Base-by-base conservation (phyloP, 2,113 vertebrate species). In the Petaurus breviceps region DNA sequence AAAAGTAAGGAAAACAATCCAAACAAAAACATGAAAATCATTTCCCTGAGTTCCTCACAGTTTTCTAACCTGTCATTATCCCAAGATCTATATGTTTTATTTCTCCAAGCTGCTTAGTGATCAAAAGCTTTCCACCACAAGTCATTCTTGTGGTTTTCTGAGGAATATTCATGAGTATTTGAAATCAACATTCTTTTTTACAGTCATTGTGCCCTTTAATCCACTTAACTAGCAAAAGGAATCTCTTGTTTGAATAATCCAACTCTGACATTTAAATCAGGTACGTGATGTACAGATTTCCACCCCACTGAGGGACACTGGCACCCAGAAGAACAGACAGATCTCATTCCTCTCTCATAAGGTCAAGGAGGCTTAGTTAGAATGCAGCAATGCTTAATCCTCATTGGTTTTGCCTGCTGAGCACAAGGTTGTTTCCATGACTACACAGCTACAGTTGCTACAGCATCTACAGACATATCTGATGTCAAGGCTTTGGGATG, bases 351-450 rank as follows among this genome's bases (percentile, higher is more conserved):
- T 98, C 95, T 97, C 97, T 98, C 97, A 96, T 98, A 98, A 98
- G 98, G 98, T 99, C 98, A 98, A 95, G 49, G 57, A 97, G 98
- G 98, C 97, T 99, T 98, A 99, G 97, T 97, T 97, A 98, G 98
- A 98, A 96, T 98, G 97, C 95, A 98, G 97, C 95, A 98, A 96
- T 98, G 95, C 98, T 98, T 98, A 98, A 98, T 98, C 98, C 98
- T 98, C 97, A 98, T 98, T 99, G 98, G 98, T 98, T 98, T 99
- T 98, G 98, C 96, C 97, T 98, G 95, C 94, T 91, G 97, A 99
- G 98, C 95, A 93, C 98, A 98, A 98, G 98, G 98, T 98, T 98
- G 99, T 99, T 98, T 97, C 99, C 98, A 98, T 99, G 98, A 98
- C 98, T 98, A 99, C 99, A 96, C 97, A 98, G 96, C 98, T 98